Evolutionary conservation across 1,140 invertebrate genomes (phyloP), one percentile per base, ranked within the genome.

Genomic region (Magallana gigas): DNA sequence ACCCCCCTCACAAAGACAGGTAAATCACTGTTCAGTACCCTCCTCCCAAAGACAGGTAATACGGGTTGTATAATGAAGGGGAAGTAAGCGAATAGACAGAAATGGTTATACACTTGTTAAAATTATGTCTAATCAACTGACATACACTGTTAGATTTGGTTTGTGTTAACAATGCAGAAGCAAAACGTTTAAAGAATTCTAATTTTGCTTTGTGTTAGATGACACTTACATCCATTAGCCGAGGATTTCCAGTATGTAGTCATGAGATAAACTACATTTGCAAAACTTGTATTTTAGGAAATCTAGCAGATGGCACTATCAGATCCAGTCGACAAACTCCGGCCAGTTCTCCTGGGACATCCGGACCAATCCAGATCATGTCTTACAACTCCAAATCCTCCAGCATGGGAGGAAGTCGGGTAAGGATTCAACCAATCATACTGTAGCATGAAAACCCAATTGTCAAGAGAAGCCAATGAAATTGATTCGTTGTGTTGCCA

Each of bases 1-100:
- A 97, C 97, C 91, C 97, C 97, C 93, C 94, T 98, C 16, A 97
- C 97, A n/a, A 97, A 97, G 94, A 97, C 97, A 71, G 93, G 93
- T 94, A 81, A 83, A 83, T 90, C 81, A 84, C 57, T 23, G 4
- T 48, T 48, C 36, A 84, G n/a, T 84, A 62, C 57, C 14, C 12
- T 9, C 18, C 83, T 59, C n/a, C 29, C 83, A 16, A 60, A 62
- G 23, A 84, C 83, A 84, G 80, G 80, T 82, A 56, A 82, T 16
- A 1, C 7, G 29, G 36, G 5, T 48, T 5, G 36, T 48, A 48
- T 48, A 48, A 48, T 48, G 36, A 48, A 48, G 36, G 36, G 36
- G 36, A 5, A 48, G 5, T 48, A 48, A 48, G 36, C 0, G 5
- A 48, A 48, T 48, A 23, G 36, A 48, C 36, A 48, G 36, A 5